A percentile compares a stretch with the other conserved stretches of the same genome.
Conservation (phyloP, 2,113 vertebrate genomes). For the Fregetta grallaria region DNA sequence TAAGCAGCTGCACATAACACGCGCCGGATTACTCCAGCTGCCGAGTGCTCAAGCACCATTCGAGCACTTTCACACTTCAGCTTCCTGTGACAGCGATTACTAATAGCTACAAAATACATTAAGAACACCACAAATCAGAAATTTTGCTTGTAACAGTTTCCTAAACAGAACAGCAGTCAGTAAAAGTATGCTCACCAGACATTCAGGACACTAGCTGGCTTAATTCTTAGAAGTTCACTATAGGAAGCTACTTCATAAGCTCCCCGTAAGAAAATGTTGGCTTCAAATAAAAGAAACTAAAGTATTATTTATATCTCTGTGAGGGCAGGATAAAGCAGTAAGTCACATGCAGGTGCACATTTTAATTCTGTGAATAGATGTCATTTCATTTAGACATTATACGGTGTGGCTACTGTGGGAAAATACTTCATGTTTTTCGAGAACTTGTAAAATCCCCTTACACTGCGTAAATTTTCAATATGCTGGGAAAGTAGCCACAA, state of each 20-base stretch:
- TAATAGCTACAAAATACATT: background rate
- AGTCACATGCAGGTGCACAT: conserved; percentile 46
- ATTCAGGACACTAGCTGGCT: background rate
- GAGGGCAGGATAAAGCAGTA: background rate
- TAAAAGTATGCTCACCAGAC: background rate
- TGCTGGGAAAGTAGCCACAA: conserved; percentile 79
- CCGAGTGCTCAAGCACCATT: background rate
- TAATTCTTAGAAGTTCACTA: background rate
- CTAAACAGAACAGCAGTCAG: background rate
- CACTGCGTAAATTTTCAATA: conserved; percentile 68
- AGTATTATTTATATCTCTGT: background rate
- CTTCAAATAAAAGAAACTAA: background rate
- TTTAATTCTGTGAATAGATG: conserved; percentile 23
- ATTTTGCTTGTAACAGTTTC: background rate
- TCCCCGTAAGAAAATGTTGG: background rate
- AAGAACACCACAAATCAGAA: background rate
- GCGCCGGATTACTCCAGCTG: background rate
- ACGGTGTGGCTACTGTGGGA: conserved; percentile 66
- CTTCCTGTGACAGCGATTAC: background rate
- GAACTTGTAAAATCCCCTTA: conserved; percentile 77
- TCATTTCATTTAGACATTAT: background rate
- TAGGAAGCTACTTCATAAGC: background rate
- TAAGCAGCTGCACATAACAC: background rate
- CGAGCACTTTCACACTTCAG: background rate
- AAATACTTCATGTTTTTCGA: conserved; percentile 58